phyloP scores from a whole-genome alignment of 2,797 vertebrate species.

The Mus minutoides region DNA sequence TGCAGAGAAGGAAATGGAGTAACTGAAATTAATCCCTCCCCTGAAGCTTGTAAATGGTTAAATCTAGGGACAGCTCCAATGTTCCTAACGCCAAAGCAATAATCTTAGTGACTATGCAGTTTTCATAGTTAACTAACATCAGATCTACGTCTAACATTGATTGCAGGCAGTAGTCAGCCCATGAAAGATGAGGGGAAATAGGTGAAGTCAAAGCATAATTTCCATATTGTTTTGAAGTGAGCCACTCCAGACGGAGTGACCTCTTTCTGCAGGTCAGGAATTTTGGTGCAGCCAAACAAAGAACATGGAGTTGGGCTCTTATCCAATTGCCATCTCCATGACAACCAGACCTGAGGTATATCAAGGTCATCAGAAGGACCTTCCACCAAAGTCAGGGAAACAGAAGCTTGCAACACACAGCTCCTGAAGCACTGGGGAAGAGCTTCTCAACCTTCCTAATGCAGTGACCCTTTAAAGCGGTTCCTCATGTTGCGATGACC shows the following conservation, averaged over 20 bases:
- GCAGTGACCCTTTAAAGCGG: too few species aligned
- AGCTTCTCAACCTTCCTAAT: background rate
- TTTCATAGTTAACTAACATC: slow-evolving; percentile 39
- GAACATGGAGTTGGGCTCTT: background rate
- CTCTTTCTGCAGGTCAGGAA: background rate
- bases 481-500: background rate
- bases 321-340: background rate
- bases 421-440: background rate
- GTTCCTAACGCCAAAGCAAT: slow-evolving; percentile 41
- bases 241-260: background rate
- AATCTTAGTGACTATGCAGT: background rate
- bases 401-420: background rate
- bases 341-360: too few species aligned
- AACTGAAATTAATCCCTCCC: background rate
- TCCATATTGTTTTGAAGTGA: background rate
- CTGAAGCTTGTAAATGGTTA: background rate
- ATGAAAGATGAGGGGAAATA: background rate
- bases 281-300: background rate
- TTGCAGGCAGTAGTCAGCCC: background rate
- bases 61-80: slow-evolving; percentile 39
- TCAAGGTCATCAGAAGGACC: background rate
- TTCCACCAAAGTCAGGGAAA: background rate
- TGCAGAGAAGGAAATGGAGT: slow-evolving; percentile 3
- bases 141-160: slow-evolving; percentile 25
- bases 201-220: background rate